Conservation (phyloP, 2,113 vertebrate species). For the Stigmatopora argus region DNA sequence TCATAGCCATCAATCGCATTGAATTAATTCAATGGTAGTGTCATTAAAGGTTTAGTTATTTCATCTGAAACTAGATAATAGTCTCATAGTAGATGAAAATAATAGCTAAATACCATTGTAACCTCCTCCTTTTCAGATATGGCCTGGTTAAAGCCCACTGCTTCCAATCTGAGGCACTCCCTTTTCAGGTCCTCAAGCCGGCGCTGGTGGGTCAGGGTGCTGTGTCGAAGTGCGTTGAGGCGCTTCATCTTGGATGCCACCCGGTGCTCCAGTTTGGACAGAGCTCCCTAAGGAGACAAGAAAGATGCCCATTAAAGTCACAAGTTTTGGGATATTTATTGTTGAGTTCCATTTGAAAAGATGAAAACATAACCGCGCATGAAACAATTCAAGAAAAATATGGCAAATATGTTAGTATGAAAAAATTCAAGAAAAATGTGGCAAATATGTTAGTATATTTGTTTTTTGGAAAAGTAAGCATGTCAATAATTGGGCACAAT, state of each 20-base stretch:
- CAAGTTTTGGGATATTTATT: neutral
- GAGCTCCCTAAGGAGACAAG: constrained; percentile 50
- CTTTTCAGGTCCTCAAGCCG: constrained; percentile 64
- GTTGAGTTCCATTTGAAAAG: neutral
- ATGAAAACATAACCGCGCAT: neutral
- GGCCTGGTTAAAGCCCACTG: constrained; percentile 15
- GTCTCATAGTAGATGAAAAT: neutral
- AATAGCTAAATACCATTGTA: constrained; percentile 64
- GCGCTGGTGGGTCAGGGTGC: constrained; percentile 53
- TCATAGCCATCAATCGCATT: too few species aligned
- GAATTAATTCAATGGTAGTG: too few species aligned
- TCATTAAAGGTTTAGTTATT: too few species aligned
- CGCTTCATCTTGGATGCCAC: constrained; percentile 74
- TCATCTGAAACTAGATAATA: neutral
- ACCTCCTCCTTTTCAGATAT: constrained; percentile 55
- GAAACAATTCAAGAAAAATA: neutral
- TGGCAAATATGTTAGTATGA: too few species aligned
- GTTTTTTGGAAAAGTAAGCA: too few species aligned
- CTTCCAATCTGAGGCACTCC: constrained; percentile 52
- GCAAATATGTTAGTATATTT: too few species aligned
- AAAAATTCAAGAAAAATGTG: neutral
- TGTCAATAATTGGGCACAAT: too few species aligned
- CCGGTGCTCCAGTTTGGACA: constrained; percentile 67
- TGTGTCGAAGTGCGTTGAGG: constrained; percentile 72
- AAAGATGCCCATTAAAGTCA: neutral